Evolutionary conservation across 2,113 vertebrate genomes (phyloP).

Genomic region (Mobula birostris): DNA sequence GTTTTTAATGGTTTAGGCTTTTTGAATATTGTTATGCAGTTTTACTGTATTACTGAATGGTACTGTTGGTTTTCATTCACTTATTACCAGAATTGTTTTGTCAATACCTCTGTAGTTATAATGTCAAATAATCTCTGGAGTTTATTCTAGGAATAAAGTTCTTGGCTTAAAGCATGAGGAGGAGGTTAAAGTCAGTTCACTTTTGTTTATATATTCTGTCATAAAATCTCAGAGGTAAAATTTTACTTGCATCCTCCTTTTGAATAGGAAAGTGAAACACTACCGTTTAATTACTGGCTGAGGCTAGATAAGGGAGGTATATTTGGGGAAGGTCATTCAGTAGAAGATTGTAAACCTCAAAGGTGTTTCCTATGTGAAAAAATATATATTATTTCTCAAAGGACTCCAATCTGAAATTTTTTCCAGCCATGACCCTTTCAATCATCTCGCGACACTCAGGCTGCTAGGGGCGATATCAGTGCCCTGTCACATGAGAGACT

Average conservation of each 20-base stretch:
- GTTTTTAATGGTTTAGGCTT: constrained; percentile 7
- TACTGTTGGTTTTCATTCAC: background rate
- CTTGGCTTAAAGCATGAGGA: background rate
- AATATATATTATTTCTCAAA: too few relatives aligned
- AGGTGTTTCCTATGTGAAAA: too few relatives aligned
- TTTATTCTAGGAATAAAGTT: background rate
- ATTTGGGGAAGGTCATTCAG: too few relatives aligned
- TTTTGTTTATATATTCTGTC: background rate
- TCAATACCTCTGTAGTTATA: background rate
- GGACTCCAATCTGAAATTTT: too few relatives aligned
- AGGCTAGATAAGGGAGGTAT: too few relatives aligned
- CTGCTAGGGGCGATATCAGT: too few relatives aligned
- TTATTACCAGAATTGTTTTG: background rate
- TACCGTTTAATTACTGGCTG: background rate
- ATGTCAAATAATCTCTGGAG: background rate
- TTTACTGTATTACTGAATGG: background rate
- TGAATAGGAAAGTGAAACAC: background rate
- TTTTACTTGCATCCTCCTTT: background rate
- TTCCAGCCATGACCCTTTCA: too few relatives aligned
- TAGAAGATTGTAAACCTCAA: too few relatives aligned
- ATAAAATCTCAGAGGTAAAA: background rate
- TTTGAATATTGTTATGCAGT: background rate
- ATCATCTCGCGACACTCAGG: too few relatives aligned
- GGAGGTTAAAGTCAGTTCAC: background rate
- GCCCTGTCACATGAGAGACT: too few relatives aligned